These are phyloP conservation scores for Mohoua ochrocephala DNA, from an alignment of 2,113 vertebrate genomes.

Conservation along the genomic window DNA sequence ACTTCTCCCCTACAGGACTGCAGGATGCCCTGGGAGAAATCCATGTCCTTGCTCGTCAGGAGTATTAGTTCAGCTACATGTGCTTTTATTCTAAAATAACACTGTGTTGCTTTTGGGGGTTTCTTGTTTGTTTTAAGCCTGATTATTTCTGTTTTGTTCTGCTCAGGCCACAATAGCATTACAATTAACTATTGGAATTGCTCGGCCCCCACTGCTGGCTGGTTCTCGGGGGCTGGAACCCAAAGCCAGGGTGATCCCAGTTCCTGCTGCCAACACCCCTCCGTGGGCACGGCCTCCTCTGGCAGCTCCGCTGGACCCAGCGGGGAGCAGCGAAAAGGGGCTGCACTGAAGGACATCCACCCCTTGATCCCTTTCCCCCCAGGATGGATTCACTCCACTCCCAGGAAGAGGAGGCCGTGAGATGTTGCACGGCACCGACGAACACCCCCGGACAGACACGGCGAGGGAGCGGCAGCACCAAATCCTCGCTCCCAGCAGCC, in stretches of 20 bases:
- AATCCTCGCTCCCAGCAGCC: background rate
- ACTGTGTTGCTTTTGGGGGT: background rate
- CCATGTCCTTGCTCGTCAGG: slow-evolving; percentile 32
- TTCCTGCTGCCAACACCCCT: background rate
- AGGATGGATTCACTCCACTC: background rate
- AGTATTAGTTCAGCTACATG: slow-evolving; percentile 34
- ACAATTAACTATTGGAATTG: background rate
- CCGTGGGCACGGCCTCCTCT: accelerated
- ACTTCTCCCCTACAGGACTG: slow-evolving; percentile 49
- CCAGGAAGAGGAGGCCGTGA: accelerated
- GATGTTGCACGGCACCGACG: accelerated
- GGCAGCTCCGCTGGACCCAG: background rate
- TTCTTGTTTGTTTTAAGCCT: slow-evolving; percentile 13
- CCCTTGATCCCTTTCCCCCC: background rate
- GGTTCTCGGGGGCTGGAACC: background rate
- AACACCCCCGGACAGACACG: accelerated
- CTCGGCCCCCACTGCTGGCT: background rate
- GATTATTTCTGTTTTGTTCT: background rate
- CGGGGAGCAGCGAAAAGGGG: background rate
- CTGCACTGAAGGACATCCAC: accelerated
- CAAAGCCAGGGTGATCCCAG: background rate
- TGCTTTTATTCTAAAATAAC: slow-evolving; percentile 46
- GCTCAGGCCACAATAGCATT: background rate
- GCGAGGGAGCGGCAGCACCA: background rate
- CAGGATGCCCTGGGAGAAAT: slow-evolving; percentile 33